A percentile compares a stretch with the other conserved stretches of the same genome.
phyloP scores from a whole-genome alignment of 2,113 vertebrate genomes.

The Toxostoma redivivum region DNA sequence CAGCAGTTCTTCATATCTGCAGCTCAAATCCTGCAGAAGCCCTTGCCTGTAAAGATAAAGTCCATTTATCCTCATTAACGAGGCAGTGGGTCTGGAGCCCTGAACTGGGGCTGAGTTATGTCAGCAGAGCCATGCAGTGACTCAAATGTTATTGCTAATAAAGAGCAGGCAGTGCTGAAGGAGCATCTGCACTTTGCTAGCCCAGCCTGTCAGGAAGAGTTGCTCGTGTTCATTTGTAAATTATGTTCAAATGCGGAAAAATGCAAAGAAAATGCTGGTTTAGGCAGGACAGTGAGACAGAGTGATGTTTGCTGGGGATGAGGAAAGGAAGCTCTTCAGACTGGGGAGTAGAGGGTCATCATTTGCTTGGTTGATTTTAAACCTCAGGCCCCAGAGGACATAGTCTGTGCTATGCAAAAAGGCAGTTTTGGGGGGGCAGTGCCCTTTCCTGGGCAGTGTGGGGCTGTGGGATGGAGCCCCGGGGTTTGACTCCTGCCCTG shows the following conservation, averaged over 20 bases:
- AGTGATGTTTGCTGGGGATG: neutral
- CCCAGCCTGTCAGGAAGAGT: neutral
- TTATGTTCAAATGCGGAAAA: neutral
- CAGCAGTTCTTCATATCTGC: neutral
- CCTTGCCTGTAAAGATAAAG: neutral
- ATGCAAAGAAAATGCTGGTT: fast-evolving
- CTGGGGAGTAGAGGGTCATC: neutral
- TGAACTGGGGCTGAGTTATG: neutral
- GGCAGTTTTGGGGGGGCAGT: neutral
- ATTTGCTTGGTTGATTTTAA: neutral
- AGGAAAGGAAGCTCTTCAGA: neutral
- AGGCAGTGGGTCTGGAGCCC: neutral
- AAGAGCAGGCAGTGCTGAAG: neutral
- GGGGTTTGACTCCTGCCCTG: neutral
- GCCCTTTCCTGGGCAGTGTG: fast-evolving
- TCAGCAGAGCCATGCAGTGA: neutral
- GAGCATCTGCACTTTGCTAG: neutral
- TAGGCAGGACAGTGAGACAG: neutral
- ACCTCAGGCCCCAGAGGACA: neutral
- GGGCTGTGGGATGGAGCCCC: neutral
- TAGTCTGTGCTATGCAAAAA: fast-evolving
- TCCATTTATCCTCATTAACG: neutral
- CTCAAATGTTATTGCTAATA: neutral
- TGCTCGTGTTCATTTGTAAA: neutral
- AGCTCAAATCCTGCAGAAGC: neutral